Evolutionary conservation across 2,797 vertebrate species (phyloP), one percentile per base, ranked within the genome.

Genomic region (Chaunax sp.): DNA sequence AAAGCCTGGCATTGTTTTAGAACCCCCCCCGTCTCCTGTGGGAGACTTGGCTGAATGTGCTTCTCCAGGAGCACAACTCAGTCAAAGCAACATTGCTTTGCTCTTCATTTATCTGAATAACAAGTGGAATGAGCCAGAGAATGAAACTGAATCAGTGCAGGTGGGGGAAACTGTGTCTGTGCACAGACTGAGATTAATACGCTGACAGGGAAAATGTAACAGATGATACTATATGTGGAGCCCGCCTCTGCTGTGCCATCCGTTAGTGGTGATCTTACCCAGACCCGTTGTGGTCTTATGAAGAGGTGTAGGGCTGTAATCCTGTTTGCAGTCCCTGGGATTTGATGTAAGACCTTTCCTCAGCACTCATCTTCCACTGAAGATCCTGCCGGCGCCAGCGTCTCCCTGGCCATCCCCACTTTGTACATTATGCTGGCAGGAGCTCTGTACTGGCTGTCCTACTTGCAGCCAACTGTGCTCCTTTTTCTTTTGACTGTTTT

Each of bases 1-100:
- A 94, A 92, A 92, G 90, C 80, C 80, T 64, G 22, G 84, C 86
- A 92, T 93, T 93, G 89, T 92, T 91, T 87, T 61, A 64, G 57
- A 19, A 38, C 1, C 64, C 75, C 61, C 61, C 50, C 56, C 13
- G 13, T 58, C 82, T 77, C 75, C 85, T 77, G 68, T 89, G 81
- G 81, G 88, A 89, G 83, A 74, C 69, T 80, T 44, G 79, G 75
- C 85, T 91, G 82, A 92, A 90, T 89, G 87, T 68, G 62, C 62
- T 84, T 82, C 85, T 87, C 80, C 81, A 85, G 88, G 70, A 90
- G 80, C 78, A 82, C 81, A 78, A 85, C 83, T 85, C 84, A 69
- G 78, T 82, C 84, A 82, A 81, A 79, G 82, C 72, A 64, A 82
- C 84, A 69, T 69, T 64, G 79, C 81, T 80, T 58, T 77, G 85